Conservation (phyloP, 2,888 invertebrate genomes). For the Calameuta pallipes region DNA sequence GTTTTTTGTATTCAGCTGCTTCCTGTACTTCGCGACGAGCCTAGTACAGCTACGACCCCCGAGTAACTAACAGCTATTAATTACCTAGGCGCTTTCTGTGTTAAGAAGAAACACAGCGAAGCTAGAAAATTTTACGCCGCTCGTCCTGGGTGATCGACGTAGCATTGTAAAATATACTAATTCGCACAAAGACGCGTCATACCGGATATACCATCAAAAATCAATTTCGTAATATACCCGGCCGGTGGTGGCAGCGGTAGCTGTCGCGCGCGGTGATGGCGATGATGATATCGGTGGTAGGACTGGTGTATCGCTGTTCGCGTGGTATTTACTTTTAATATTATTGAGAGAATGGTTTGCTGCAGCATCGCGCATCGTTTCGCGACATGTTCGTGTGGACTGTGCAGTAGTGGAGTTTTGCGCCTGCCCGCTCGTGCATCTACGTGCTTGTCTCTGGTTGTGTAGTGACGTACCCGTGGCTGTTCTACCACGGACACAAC, state of each 20-base stretch:
- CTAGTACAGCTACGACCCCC: no score
- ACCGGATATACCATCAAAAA: neutral
- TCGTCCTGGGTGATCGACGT: neutral
- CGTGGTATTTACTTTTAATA: slow-evolving; percentile 2
- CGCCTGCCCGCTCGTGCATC: neutral
- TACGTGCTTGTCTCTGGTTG: neutral
- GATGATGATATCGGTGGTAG: neutral
- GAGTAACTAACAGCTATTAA: neutral
- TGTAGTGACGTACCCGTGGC: neutral
- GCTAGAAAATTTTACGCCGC: neutral
- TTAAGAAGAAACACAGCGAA: neutral
- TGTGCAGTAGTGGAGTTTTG: neutral
- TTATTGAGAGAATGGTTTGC: slow-evolving; percentile 2
- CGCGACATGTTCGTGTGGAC: neutral
- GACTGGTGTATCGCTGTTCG: neutral
- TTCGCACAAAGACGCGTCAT: neutral
- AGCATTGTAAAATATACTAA: neutral
- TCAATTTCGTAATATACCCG: neutral
- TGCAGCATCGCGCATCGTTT: neutral
- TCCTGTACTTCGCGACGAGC: neutral
- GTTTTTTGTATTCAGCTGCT: neutral
- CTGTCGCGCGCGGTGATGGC: neutral
- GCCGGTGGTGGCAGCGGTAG: neutral
- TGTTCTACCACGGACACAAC: neutral
- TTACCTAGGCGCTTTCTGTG: neutral